Base-by-base conservation (phyloP, 2,888 invertebrate species). In the Scaptomyza tumidula region DNA sequence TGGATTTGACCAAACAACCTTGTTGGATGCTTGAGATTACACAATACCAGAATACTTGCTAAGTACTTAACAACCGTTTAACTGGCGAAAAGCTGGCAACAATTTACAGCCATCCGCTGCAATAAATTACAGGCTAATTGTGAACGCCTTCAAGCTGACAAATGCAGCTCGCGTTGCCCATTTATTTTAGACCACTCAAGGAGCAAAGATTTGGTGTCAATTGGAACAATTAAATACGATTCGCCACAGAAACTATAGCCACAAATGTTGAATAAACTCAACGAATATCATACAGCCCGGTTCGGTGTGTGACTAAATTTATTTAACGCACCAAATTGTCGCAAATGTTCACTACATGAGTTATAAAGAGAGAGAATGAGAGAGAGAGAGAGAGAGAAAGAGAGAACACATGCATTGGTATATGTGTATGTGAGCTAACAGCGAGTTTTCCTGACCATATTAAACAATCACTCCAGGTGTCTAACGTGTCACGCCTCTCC, bases 311-410 rank as follows among this genome's bases (percentile, higher is more conserved):
- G 86, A 86, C 91, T 78, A 91, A 91, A 90, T 80, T 73, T 75
- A 92, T 92, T 92, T 92, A 90, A 92, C 91, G 92, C 92, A 91
- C 91, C 91, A 91, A 92, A 92, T 91, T 92, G 91, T 86, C 83
- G 78, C 88, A 90, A 81, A 72, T 78, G 46, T 53, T 24, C n/a
- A 14, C 24, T 31, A 16, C 35, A 41, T 53, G 56, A n/a, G n/a
- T n/a, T n/a, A n/a, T n/a, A n/a, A n/a, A 11, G 62, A 37, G 41
- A 24, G 14, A 43, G n/a, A 13, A n/a, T 14, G n/a, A 37, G 41
- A 16, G 37, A 35, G n/a, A n/a, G n/a, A n/a, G n/a, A 11, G 62
- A 37, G 41, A 24, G 14, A 43, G n/a, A 13, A n/a, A 37, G n/a
- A 37, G 41, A 16, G 37, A 35, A 24, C 7, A 44, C 37, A n/a